Percentiles rank a stretch among this genome's conserved stretches.
phyloP scores from a whole-genome alignment of 2,888 invertebrate genomes.

The Macrophya alboannulata region DNA sequence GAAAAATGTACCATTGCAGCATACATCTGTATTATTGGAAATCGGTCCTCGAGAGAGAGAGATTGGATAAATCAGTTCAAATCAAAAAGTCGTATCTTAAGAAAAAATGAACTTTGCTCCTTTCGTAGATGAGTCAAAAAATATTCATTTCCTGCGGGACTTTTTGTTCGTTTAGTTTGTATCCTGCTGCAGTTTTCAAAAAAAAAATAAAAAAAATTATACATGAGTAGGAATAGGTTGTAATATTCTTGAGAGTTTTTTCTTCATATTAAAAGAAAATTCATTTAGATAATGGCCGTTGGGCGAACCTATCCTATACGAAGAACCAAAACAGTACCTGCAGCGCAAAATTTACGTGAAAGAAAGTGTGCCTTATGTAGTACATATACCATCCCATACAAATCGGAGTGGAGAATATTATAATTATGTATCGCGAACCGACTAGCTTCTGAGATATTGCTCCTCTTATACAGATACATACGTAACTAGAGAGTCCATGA shows the following conservation, averaged over 20 bases:
- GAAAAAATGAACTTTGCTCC: too few species aligned
- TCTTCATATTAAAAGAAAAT: neutral
- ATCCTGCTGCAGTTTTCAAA: neutral
- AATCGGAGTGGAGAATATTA: neutral
- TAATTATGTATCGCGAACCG: constrained; percentile 14
- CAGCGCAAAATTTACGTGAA: neutral
- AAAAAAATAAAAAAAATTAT: neutral
- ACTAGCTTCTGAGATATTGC: constrained; percentile 32
- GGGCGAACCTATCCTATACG: neutral
- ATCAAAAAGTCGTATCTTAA: too few species aligned
- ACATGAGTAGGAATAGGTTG: neutral
- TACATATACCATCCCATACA: too few species aligned
- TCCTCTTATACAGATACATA: neutral
- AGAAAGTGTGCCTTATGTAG: neutral
- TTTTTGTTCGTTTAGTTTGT: too few species aligned
- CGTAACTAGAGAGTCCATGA: neutral
- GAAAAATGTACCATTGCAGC: neutral
- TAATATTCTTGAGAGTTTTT: constrained; percentile 30
- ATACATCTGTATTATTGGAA: neutral
- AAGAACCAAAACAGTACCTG: neutral
- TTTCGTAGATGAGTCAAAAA: too few species aligned
- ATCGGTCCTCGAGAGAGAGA: neutral
- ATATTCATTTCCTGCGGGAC: too few species aligned
- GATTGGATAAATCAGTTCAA: neutral
- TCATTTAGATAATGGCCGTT: constrained; percentile 35